Evolutionary conservation across 2,797 vertebrate species (phyloP).

Genomic region (Enteromius paludinosus): DNA sequence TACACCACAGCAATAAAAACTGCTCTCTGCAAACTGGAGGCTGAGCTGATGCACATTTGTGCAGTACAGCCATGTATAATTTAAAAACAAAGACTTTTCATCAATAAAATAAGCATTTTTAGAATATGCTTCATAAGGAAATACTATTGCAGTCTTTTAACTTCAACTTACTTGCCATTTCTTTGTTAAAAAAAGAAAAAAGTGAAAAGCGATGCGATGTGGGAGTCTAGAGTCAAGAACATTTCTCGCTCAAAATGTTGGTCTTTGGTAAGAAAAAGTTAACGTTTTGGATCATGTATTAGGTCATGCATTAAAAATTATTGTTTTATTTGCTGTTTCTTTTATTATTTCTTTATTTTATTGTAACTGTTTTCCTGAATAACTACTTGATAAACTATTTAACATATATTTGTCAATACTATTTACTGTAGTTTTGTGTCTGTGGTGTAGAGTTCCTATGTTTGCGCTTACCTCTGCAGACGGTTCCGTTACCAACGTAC

Average conservation of each 20-base stretch:
- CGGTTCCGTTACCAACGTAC: slow-evolving; percentile 91
- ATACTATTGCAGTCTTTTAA: neutral
- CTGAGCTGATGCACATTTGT: neutral
- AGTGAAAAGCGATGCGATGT: too few species aligned
- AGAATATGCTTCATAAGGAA: neutral
- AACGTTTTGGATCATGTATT: too few species aligned
- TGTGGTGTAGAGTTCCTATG: neutral
- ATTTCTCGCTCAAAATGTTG: too few species aligned
- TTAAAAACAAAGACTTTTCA: neutral
- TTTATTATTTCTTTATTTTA: too few species aligned
- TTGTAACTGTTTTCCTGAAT: too few species aligned
- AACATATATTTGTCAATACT: too few species aligned
- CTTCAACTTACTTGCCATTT: neutral
- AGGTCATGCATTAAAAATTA: neutral
- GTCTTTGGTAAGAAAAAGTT: too few species aligned
- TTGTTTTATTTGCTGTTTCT: neutral
- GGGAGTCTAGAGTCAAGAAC: too few species aligned
- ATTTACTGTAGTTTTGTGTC: neutral
- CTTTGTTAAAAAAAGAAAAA: neutral
- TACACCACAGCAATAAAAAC: neutral
- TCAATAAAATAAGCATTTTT: neutral
- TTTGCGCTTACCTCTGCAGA: slow-evolving; percentile 87
- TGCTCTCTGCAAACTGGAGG: neutral
- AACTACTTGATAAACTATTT: too few species aligned
- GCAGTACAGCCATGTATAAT: neutral